phyloP scores from a whole-genome alignment of 2,888 invertebrate species.

The Callyntrura sp. region DNA sequence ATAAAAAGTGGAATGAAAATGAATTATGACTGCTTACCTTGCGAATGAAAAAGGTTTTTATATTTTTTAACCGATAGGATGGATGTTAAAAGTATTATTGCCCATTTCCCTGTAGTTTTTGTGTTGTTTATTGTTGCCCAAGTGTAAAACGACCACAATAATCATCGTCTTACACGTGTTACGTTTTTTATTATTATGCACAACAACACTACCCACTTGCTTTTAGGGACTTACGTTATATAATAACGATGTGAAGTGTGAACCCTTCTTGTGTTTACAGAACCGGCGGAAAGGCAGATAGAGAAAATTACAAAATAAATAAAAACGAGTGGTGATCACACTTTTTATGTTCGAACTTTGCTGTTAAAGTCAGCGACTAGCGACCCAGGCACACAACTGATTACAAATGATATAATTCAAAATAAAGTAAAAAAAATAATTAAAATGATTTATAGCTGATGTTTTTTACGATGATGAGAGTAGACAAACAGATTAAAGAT shows the following conservation, averaged over 20 bases:
- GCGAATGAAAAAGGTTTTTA: too few relatives aligned
- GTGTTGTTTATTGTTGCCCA: not conserved
- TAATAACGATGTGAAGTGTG: too few relatives aligned
- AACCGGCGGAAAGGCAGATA: not conserved
- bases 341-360: not conserved
- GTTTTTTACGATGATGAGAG: slow-evolving; percentile 12
- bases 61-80: too few relatives aligned
- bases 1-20: slow-evolving; percentile 47
- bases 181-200: slow-evolving; percentile 28
- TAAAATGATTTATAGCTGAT: too few relatives aligned
- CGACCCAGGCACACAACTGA: too few relatives aligned
- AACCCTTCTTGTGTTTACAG: too few relatives aligned
- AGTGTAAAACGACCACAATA: not conserved
- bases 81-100: not conserved
- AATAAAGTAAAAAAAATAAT: too few relatives aligned
- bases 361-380: not conserved
- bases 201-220: not conserved
- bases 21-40: slow-evolving; percentile 26
- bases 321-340: not conserved
- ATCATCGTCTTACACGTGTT: slow-evolving; percentile 16
- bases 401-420: slow-evolving; percentile 24
- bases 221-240: not conserved
- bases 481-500: not conserved
- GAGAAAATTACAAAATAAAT: slow-evolving; percentile 20
- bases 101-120: not conserved